Conservation (phyloP, 2,113 vertebrate genomes). For the Alaudala cheleensis region DNA sequence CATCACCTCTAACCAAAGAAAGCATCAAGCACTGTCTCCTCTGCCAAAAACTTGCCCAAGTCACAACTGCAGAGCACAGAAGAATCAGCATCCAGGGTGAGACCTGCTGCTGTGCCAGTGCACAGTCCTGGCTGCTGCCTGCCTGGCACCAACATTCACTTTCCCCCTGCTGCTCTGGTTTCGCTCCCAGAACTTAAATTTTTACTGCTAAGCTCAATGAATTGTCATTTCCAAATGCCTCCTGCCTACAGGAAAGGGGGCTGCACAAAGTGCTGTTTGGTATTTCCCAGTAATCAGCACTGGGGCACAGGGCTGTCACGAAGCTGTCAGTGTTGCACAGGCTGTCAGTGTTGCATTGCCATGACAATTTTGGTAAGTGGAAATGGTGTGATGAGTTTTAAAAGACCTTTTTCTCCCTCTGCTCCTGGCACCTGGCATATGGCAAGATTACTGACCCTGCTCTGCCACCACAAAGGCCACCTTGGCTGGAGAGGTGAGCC, state of each 20-base stretch:
- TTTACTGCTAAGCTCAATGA: neutral
- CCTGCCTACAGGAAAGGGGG: neutral
- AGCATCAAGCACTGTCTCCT: neutral
- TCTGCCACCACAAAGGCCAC: neutral
- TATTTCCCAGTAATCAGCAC: neutral
- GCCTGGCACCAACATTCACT: neutral
- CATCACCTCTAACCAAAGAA: neutral
- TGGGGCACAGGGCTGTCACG: neutral
- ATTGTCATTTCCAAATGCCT: slow-evolving; percentile 1
- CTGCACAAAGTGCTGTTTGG: neutral
- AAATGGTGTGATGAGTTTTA: neutral
- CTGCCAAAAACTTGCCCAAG: neutral
- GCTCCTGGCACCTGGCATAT: neutral
- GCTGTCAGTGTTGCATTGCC: neutral
- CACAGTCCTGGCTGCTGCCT: neutral
- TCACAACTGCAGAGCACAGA: neutral
- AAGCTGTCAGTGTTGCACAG: neutral
- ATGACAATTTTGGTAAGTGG: neutral
- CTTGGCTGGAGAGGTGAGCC: neutral
- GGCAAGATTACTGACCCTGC: neutral
- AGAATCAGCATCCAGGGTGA: neutral
- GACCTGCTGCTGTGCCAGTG: neutral
- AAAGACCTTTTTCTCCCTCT: neutral
- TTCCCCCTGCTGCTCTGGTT: neutral
- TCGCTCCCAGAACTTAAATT: neutral